Base-by-base conservation (phyloP, 2,888 invertebrate species). In the Aphelenchoides bicaudatus region DNA sequence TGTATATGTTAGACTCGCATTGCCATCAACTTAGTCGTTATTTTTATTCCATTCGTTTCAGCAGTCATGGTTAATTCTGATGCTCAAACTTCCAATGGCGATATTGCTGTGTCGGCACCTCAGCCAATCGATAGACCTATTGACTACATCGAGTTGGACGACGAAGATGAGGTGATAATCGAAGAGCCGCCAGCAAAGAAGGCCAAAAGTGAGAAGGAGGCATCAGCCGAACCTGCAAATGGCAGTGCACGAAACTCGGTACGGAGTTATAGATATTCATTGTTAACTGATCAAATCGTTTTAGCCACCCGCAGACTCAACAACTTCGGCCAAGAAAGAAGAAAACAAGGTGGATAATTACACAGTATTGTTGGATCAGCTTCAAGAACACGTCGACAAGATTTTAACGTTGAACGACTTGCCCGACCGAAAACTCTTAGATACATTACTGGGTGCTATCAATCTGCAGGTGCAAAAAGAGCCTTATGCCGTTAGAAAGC, bases 401-500 rank as follows among this genome's bases (percentile, higher is more conserved):
- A 70, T 72, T 19, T 57, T 73, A 31, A 61, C 60, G 34, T 55
- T 52, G 34, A 63, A 64, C 8, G 61, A 63, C n/a, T 60, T 58
- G 27, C 61, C 67, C 47, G 67, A 69, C 21, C 57, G 75, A 21
- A 76, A 76, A 52, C 63, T 77, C 25, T 61, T 73, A n/a, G 74
- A 74, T 52, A 66, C 72, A 10, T 58, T 75, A 10, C 63, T 75
- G 1, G 73, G 69, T 28, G 74, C 75, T 8, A 75, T 75, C 51
- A 75, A 75, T 48, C 62, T 70, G 5, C 74, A 76, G 56, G 71
- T 76, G 1, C 74, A 77, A 58, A 66, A 67, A 30, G 74, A 74
- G 55, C 76, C 76, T 5, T 65, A 72, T 10, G 66, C 70, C 10
- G 76, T 76, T 4, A 60, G 74, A 3, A 70, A 71, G 46, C 60